Percentiles rank a stretch among this genome's conserved stretches.
phyloP scores from a whole-genome alignment of 2,113 vertebrate species.

The Electrona antarctica region DNA sequence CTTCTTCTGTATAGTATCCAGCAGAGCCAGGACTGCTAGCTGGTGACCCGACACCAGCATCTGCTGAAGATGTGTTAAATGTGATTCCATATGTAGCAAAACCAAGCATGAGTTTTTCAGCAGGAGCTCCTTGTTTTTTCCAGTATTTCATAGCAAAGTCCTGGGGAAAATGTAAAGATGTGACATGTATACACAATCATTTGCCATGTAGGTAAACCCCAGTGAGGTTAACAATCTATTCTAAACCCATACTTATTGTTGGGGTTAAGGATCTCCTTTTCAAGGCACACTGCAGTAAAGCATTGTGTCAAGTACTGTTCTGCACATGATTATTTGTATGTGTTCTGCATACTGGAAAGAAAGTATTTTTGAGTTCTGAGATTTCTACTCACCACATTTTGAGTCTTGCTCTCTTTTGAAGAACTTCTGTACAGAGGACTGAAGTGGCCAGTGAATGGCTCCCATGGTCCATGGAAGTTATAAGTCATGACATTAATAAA shows the following conservation, averaged over 20 bases:
- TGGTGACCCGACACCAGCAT: constrained; percentile 52
- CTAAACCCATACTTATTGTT: no score
- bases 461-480: constrained; percentile 79
- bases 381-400: constrained; percentile 69
- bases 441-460: constrained; percentile 76
- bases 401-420: constrained; percentile 23
- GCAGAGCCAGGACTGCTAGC: constrained; percentile 66
- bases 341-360: no score
- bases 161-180: constrained; percentile 48
- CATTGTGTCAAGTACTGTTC: no score
- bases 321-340: no score
- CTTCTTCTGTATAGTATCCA: constrained; percentile 75
- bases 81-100: constrained; percentile 80
- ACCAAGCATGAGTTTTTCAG: constrained; percentile 78
- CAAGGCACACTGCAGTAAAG: no score
- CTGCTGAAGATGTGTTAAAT: constrained; percentile 57
- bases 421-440: constrained; percentile 72
- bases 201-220: no score
- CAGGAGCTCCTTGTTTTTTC: constrained; percentile 70
- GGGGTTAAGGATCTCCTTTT: no score
- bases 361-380: background rate
- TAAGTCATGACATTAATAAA: constrained; percentile 83
- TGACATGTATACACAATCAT: background rate
- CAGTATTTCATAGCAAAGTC: constrained; percentile 78
- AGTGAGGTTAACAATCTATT: no score